phyloP scores from a whole-genome alignment of 2,888 invertebrate species.

The Harpalus rufipes region DNA sequence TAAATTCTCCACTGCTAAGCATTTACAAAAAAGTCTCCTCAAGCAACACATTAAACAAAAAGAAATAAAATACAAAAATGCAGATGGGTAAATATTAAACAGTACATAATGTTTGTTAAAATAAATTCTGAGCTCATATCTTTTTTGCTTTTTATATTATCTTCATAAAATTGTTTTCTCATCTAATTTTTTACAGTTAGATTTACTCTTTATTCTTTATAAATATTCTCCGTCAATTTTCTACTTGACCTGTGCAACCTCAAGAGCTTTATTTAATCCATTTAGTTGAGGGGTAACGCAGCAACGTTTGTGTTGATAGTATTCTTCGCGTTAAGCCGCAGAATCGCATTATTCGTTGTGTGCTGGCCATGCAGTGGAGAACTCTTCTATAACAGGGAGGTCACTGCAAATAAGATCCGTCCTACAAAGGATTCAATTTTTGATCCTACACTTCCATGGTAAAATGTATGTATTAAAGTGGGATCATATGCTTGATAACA shows the following conservation, averaged over 20 bases:
- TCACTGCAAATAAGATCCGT: slow-evolving; percentile 22
- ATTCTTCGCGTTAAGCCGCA: slow-evolving; percentile 46
- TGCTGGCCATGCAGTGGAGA: not conserved
- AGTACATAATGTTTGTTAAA: too few species aligned
- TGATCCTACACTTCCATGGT: not conserved
- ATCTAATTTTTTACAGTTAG: not conserved
- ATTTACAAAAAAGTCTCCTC: too few species aligned
- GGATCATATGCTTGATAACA: not conserved
- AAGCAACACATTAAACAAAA: too few species aligned
- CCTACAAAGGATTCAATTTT: slow-evolving; percentile 10
- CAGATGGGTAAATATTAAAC: too few species aligned
- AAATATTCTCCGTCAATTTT: not conserved
- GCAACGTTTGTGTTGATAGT: slow-evolving; percentile 27
- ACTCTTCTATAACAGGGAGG: slow-evolving; percentile 9
- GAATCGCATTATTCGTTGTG: slow-evolving; percentile 55
- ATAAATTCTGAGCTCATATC: too few species aligned
- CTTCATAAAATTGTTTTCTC: not conserved
- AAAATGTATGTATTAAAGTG: not conserved
- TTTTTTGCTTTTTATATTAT: not conserved
- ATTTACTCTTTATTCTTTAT: not conserved
- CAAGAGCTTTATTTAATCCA: slow-evolving; percentile 2
- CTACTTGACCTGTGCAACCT: not conserved
- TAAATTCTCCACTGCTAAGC: too few species aligned
- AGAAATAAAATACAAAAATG: too few species aligned
- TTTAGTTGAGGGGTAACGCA: not conserved